phyloP scores from a whole-genome alignment of 2,113 vertebrate species.

The Planiliza haematocheilus region DNA sequence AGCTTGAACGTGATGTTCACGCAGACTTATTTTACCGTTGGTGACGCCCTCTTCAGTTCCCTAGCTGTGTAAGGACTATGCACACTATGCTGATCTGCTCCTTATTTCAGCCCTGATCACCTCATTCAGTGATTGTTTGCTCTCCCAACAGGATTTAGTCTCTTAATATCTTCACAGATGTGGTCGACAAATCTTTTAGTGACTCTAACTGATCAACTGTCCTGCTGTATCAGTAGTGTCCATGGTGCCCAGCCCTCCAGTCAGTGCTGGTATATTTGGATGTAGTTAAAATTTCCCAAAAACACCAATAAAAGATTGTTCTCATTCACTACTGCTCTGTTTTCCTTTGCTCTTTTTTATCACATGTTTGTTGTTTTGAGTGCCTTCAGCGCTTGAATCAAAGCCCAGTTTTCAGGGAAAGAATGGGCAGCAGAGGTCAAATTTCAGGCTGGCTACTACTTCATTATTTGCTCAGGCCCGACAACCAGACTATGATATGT shows the following conservation, averaged over 20 bases:
- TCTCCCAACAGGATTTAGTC: conserved; percentile 75
- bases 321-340: conserved; percentile 70
- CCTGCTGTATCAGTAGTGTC: conserved; percentile 80
- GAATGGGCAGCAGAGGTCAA: conserved; percentile 1
- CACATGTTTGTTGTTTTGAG: background rate
- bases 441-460: background rate
- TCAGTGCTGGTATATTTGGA: conserved; percentile 77
- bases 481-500: conserved; percentile 15
- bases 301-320: conserved; percentile 85
- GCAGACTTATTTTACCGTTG: conserved; percentile 56
- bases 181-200: conserved; percentile 78
- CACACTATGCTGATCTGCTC: conserved; percentile 63
- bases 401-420: background rate
- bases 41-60: conserved; percentile 41
- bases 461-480: conserved; percentile 4
- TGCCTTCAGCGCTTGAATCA: conserved; percentile 21
- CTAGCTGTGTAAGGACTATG: conserved; percentile 65
- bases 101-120: conserved; percentile 65
- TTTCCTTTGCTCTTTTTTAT: conserved; percentile 19
- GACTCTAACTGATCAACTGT: conserved; percentile 77
- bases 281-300: conserved; percentile 81
- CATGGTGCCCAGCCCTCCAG: conserved; percentile 73
- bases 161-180: conserved; percentile 74
- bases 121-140: conserved; percentile 74
- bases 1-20: conserved; percentile 46